Base-by-base conservation (phyloP, 2,888 invertebrate genomes). In the Drosophila prostipennis region DNA sequence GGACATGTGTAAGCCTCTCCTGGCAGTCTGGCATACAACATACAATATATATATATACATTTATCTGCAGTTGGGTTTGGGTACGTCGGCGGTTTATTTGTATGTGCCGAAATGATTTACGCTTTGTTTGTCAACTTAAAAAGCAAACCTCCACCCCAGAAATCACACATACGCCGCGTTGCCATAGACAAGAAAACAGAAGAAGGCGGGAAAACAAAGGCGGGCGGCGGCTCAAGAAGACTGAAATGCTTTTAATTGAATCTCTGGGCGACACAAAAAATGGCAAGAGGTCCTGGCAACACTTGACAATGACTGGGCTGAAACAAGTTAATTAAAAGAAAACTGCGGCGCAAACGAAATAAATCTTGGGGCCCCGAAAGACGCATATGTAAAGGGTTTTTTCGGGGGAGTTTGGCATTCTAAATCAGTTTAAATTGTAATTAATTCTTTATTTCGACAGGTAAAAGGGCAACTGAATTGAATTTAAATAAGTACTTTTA, bases 101-200 rank as follows among this genome's bases (percentile, higher is more conserved):
- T 82, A 74, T 80, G 87, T 82, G 84, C 74, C 76, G 77, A 85
- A 87, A 85, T 85, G 87, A 85, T 85, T 85, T 84, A 87, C 87
- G 85, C 87, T 87, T 85, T 85, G 85, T 87, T 85, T 85, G 84
- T 73, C 87, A 80, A 87, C 87, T 84, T 87, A 84, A 87, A 84
- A 87, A 84, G 81, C 87, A 85, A 85, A 76, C 55, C 49, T 19
- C 37, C 46, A 0, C 8, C 46, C 36, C 26, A 5, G 6, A 16
- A 8, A 59, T 80, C 68, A 59, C 86, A 79, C 85, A 81, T 77
- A 79, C 80, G 86, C 64, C 74, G 61, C 83, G 86, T 86, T 86
- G 86, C 74, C 80, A 81, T 79, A 78, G 79, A 76, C 76, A 29
- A 29, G 29, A 29, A 29, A 6, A 6, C 29, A 29, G 26, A 5